Percentiles rank a stretch among this genome's conserved stretches.
phyloP scores from a whole-genome alignment of 2,797 vertebrate genomes.

The Helostoma temminkii region DNA sequence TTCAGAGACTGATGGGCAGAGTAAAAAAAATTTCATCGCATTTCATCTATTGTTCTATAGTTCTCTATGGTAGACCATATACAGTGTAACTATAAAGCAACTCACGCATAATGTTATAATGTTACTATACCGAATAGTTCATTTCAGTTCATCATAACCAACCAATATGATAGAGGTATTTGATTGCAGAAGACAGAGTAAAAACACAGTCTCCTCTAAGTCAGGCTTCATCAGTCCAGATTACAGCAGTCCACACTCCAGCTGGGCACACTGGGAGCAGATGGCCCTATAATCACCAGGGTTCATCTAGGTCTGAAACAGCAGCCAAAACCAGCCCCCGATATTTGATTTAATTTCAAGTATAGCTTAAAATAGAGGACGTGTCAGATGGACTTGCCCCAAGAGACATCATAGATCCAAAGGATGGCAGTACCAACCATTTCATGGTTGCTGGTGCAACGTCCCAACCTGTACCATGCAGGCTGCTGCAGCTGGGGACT shows the following conservation, averaged over 20 bases:
- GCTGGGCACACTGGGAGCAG: slow-evolving; percentile 82
- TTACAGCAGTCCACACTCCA: slow-evolving; percentile 75
- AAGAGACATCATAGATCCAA: slow-evolving; percentile 33
- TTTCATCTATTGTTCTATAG: slow-evolving; percentile 38
- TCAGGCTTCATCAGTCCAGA: slow-evolving; percentile 75
- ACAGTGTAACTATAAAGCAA: slow-evolving; percentile 25
- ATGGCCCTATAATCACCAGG: slow-evolving; percentile 82
- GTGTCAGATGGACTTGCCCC: slow-evolving; percentile 57
- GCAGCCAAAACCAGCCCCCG: slow-evolving; percentile 64
- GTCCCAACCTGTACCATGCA: slow-evolving; percentile 2
- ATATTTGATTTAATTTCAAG: slow-evolving; percentile 72
- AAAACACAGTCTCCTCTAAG: slow-evolving; percentile 53
- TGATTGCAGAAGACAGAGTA: slow-evolving; percentile 46
- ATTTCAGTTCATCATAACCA: slow-evolving; percentile 35
- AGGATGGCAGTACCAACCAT: slow-evolving; percentile 11
- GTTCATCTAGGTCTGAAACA: slow-evolving; percentile 71
- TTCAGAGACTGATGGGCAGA: slow-evolving; percentile 58
- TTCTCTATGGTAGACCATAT: slow-evolving; percentile 37
- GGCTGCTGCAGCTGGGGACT: slow-evolving; percentile 7
- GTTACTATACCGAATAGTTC: slow-evolving; percentile 19
- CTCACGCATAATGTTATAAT: too few species aligned
- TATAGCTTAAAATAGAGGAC: slow-evolving; percentile 64
- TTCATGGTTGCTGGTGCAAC: slow-evolving; percentile 16
- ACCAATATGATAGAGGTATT: slow-evolving; percentile 34
- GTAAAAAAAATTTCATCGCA: slow-evolving; percentile 43